phyloP scores from a whole-genome alignment of 2,888 invertebrate genomes.

The Phlogophora meticulosa region DNA sequence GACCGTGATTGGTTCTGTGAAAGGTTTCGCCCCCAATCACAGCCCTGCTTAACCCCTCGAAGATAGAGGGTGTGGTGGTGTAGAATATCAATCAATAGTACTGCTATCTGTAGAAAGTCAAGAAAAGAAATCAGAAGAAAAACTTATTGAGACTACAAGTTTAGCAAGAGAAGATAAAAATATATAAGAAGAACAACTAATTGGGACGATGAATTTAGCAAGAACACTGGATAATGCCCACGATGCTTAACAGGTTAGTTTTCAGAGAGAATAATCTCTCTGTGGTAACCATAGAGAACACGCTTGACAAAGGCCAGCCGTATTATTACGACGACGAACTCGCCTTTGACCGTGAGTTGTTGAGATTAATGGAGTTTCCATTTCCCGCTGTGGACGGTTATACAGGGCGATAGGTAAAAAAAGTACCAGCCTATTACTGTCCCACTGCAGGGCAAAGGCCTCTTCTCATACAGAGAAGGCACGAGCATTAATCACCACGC shows the following conservation, averaged over 20 bases:
- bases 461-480: too few species aligned
- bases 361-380: neutral
- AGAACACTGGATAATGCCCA: too few species aligned
- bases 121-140: neutral
- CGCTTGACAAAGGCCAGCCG: neutral
- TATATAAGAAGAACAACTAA: neutral
- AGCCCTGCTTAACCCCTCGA: conserved; percentile 39
- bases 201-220: too few species aligned
- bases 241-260: neutral
- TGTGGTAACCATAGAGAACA: neutral
- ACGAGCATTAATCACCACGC: too few species aligned
- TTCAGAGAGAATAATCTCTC: neutral
- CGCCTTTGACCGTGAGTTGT: neutral
- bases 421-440: too few species aligned
- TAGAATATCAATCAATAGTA: conserved; percentile 45
- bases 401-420: too few species aligned
- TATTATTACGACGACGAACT: neutral
- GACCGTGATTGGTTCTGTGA: conserved; percentile 32
- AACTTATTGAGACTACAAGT: too few species aligned
- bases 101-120: neutral
- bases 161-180: too few species aligned
- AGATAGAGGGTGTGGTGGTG: conserved; percentile 34
- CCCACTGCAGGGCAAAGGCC: too few species aligned
- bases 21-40: conserved; percentile 55
- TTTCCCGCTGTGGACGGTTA: too few species aligned